Percentiles rank a stretch among this genome's conserved stretches.
Conservation (phyloP, 2,113 vertebrate genomes). For the Plotosus lineatus region DNA sequence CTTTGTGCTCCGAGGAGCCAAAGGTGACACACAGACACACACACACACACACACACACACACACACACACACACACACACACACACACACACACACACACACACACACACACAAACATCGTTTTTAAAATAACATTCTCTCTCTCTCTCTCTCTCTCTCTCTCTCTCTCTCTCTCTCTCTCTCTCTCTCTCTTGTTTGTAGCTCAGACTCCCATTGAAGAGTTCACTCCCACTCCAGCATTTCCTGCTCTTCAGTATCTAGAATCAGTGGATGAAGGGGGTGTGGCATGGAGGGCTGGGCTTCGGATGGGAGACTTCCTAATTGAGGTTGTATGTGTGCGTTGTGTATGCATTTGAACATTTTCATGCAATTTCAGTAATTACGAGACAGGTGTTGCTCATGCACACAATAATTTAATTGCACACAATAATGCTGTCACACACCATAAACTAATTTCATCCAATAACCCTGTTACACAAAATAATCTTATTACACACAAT, state of each 20-base stretch:
- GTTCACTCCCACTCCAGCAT: conserved; percentile 89
- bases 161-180: not conserved
- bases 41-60: not conserved
- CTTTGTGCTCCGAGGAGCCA: conserved; percentile 97
- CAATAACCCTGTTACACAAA: not conserved
- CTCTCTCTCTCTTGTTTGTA: conserved; percentile 51
- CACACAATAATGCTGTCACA: not conserved
- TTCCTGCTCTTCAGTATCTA: conserved; percentile 90
- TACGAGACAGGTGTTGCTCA: not conserved
- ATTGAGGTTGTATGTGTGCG: conserved; percentile 77
- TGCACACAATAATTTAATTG: not conserved
- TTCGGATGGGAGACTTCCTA: conserved; percentile 93
- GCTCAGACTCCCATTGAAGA: conserved; percentile 94
- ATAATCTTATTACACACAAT: too few relatives aligned
- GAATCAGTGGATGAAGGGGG: conserved; percentile 93
- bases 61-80: not conserved
- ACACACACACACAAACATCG: not conserved
- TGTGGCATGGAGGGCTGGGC: conserved; percentile 87
- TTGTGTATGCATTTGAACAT: not conserved
- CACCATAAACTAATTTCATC: too few relatives aligned
- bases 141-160: not conserved
- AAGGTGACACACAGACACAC: conserved; percentile 76
- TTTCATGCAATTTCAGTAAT: not conserved
- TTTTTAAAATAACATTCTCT: not conserved
- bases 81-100: not conserved